Conservation (phyloP, 2,888 invertebrate species). For the Acholoe squamosa region DNA sequence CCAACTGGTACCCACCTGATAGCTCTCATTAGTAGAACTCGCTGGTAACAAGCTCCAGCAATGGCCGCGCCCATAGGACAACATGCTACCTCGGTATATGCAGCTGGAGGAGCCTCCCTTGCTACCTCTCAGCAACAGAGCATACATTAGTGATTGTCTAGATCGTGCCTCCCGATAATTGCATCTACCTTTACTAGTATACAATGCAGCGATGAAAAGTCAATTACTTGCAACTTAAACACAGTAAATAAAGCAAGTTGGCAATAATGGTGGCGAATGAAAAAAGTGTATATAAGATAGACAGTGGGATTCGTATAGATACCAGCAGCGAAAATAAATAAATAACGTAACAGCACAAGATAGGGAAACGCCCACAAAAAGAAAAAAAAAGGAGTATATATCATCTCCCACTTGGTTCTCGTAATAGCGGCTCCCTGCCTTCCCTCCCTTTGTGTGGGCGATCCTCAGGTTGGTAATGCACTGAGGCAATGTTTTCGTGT, state of each 20-base stretch:
- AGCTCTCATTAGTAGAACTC: no score
- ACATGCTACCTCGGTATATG: no score
- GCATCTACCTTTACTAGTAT: background rate
- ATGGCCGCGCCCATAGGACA: no score
- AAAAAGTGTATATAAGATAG: background rate
- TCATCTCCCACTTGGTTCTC: background rate
- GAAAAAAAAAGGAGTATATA: no score
- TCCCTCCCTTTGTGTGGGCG: background rate
- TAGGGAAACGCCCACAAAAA: background rate
- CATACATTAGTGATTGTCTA: constrained; percentile 46
- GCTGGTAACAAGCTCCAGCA: no score
- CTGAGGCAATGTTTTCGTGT: constrained; percentile 28
- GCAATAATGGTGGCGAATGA: background rate
- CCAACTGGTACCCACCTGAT: no score
- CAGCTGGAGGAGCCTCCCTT: constrained; percentile 16
- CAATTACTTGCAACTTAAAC: constrained; percentile 9
- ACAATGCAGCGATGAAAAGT: background rate
- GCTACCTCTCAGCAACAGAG: background rate
- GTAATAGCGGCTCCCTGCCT: background rate
- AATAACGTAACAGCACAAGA: background rate
- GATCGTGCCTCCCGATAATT: constrained; percentile 19
- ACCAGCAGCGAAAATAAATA: constrained; percentile 11
- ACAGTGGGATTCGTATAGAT: background rate
- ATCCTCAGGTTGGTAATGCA: constrained; percentile 9
- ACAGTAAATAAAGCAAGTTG: background rate